A percentile compares a stretch with the other conserved stretches of the same genome.
Conservation (phyloP, 2,888 invertebrate species). For the Cephus spinipes region DNA sequence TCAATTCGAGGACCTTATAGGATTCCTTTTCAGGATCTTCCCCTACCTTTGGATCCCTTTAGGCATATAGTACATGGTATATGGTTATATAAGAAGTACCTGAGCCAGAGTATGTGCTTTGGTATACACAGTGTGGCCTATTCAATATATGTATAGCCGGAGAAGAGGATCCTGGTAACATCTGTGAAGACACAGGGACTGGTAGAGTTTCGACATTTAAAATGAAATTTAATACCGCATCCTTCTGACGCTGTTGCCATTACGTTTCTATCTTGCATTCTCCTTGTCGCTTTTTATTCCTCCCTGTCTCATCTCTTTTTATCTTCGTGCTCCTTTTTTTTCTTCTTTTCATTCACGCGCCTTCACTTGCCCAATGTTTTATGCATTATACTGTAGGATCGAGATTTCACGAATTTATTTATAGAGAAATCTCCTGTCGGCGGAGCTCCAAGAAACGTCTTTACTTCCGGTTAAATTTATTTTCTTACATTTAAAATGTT, state of each 20-base stretch:
- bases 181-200: slow-evolving; percentile 25
- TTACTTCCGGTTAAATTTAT: slow-evolving; percentile 1
- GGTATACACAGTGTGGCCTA: not conserved
- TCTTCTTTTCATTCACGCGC: not conserved
- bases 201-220: slow-evolving; percentile 23
- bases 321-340: not conserved
- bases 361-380: slow-evolving; percentile 23
- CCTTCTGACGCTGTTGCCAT: not conserved
- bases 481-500: too few species aligned
- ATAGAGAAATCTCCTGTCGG: slow-evolving; percentile 13
- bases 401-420: slow-evolving; percentile 22
- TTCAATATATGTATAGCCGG: not conserved
- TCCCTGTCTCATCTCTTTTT: too few species aligned
- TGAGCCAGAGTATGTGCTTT: too few species aligned
- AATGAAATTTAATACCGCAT: slow-evolving; percentile 26
- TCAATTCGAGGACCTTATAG: too few species aligned
- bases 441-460: slow-evolving; percentile 9
- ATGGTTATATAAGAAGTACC: too few species aligned
- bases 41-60: too few species aligned
- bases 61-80: too few species aligned
- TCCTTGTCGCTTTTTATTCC: too few species aligned
- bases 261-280: too few species aligned
- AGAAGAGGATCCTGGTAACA: slow-evolving; percentile 20
- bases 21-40: too few species aligned
- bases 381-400: slow-evolving; percentile 21